Evolutionary conservation across 2,113 vertebrate genomes (phyloP), one percentile per base, ranked within the genome.

Genomic region (Empidonax traillii): DNA sequence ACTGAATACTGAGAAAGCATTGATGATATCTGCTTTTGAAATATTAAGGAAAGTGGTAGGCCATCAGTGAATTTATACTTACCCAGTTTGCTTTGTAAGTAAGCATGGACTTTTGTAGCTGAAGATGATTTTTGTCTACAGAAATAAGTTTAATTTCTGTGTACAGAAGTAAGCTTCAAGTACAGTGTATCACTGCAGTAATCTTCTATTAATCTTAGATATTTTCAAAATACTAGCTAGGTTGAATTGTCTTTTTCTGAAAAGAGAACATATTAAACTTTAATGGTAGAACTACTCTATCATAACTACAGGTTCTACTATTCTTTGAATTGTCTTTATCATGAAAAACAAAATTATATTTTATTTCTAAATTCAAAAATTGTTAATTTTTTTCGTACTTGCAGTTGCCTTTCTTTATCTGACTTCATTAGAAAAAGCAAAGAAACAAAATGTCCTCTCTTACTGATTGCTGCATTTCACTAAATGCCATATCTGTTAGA

Each of bases 91-190:
- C 67, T 97, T 93, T 92, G 61, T 94, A 68, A 96, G n/a, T 75
- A 93, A 94, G 43, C 61, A 95, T 63, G 85, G 62, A 87, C 95
- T 96, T 96, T 77, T 97, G 35, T 77, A 83, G 72, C 84, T 58
- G 41, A 44, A 58, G 37, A 28, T 73, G 8, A n/a, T 44, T 82
- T 63, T 47, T 91, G 37, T 73, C 10, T 30, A 39, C 65, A 96
- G 75, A 91, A 61, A 37, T 59, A 35, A 58, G n/a, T 24, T 23
- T 59, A 35, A 35, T 37, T 61, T 53, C 52, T 37, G 23, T 27
- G 58, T 61, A 37, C 55, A 96, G 85, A 96, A 94, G 74, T 74
- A 27, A 87, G 5, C 68, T 67, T 90, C 44, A 74, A 63, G 43
- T 91, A 82, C 55, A 74, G 6, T 74, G 22, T 86, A 58, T 93